phyloP scores from a whole-genome alignment of 2,113 vertebrate species.

The Psittacara wagleri region DNA sequence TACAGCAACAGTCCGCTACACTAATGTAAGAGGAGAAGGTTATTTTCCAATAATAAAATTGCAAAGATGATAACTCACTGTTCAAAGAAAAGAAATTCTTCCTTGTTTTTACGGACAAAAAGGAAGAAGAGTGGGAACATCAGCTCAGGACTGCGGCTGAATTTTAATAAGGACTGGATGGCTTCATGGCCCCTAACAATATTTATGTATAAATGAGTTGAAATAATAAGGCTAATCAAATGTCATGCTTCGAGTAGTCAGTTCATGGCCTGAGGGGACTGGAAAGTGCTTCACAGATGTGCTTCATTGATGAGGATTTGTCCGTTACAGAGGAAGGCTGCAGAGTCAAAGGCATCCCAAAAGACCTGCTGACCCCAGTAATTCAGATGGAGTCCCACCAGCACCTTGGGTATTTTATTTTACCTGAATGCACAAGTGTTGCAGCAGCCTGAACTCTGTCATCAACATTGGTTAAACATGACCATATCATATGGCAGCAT shows the following conservation, averaged over 20 bases:
- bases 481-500: rapidly evolving
- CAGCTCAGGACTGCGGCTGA: not conserved
- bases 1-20: not conserved
- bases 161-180: slow-evolving; percentile 22
- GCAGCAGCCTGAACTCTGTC: not conserved
- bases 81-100: not conserved
- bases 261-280: not conserved
- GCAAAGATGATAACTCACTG: not conserved
- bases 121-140: not conserved
- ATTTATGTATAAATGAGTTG: slow-evolving; percentile 29
- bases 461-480: not conserved
- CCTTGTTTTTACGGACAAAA: not conserved
- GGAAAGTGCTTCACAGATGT: slow-evolving; percentile 9
- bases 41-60: not conserved
- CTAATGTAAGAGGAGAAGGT: not conserved
- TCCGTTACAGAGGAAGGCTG: not conserved
- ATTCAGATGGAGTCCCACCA: not conserved
- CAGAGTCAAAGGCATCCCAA: not conserved
- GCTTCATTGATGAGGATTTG: slow-evolving; percentile 44
- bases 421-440: not conserved
- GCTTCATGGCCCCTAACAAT: not conserved
- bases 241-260: slow-evolving; percentile 47
- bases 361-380: not conserved
- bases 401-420: not conserved
- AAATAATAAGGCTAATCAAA: slow-evolving; percentile 54